Evolutionary conservation across 2,888 invertebrate genomes (phyloP).

Genomic region (Lucinisca nassula): DNA sequence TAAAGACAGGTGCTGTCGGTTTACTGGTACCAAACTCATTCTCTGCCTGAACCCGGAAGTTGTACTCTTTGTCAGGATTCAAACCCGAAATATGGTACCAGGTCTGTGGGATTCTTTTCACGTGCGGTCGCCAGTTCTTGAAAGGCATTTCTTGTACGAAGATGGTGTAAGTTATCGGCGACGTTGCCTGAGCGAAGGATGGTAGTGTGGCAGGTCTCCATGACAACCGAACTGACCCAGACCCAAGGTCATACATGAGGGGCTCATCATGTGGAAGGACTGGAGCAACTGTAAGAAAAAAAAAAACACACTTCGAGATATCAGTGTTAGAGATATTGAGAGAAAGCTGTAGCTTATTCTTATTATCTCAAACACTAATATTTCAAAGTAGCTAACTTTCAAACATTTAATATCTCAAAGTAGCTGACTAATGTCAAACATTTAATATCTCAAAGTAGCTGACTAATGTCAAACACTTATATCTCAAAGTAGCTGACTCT

Average conservation of each 20-base stretch:
- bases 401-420: no score
- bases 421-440: no score
- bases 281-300: slow-evolving; percentile 75
- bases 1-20: slow-evolving; percentile 92
- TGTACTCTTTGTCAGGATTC: slow-evolving; percentile 94
- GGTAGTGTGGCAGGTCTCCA: slow-evolving; percentile 83
- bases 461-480: no score
- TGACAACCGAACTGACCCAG: slow-evolving; percentile 79
- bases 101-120: slow-evolving; percentile 80
- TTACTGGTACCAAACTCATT: slow-evolving; percentile 99
- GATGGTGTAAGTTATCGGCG: slow-evolving; percentile 81
- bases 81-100: slow-evolving; percentile 79
- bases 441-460: no score
- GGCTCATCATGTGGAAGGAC: slow-evolving; percentile 78
- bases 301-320: not conserved
- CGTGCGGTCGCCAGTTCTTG: slow-evolving; percentile 79
- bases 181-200: slow-evolving; percentile 68
- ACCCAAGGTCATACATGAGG: slow-evolving; percentile 78
- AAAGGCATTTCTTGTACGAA: slow-evolving; percentile 79
- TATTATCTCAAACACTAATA: no score
- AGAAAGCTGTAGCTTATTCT: no score
- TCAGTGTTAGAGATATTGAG: no score
- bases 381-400: no score
- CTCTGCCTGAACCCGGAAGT: slow-evolving; percentile 97
- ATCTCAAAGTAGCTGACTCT: no score